A percentile compares a stretch with the other conserved stretches of the same genome.
Conservation (phyloP, 2,888 invertebrate genomes). For the Conistra vaccinii region DNA sequence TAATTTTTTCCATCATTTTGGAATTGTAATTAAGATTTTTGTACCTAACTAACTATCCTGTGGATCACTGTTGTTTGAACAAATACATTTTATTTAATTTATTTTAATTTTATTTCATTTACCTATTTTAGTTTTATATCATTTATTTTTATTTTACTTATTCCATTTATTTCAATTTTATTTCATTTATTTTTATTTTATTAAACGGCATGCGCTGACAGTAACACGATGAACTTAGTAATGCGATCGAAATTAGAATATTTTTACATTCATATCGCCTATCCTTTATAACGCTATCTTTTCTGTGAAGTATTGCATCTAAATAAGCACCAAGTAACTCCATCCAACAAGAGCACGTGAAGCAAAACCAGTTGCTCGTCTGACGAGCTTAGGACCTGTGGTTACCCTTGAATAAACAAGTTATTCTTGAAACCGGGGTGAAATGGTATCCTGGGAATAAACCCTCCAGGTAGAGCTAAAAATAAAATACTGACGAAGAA, state of each 20-base stretch:
- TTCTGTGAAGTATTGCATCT: neutral
- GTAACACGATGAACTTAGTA: neutral
- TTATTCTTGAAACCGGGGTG: neutral
- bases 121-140: too few relatives aligned
- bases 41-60: neutral
- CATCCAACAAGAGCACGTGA: neutral
- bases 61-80: neutral
- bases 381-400: neutral
- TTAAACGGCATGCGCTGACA: too few relatives aligned
- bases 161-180: too few relatives aligned
- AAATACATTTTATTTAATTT: neutral
- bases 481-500: neutral
- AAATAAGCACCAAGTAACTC: neutral
- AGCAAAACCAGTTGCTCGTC: conserved; percentile 11
- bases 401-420: conserved; percentile 13
- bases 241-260: neutral
- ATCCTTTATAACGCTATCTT: neutral
- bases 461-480: neutral
- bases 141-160: neutral
- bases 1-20: neutral
- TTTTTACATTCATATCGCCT: neutral
- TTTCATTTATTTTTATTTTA: neutral
- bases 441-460: neutral
- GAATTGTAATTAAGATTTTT: neutral
- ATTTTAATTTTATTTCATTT: too few relatives aligned